Base-by-base conservation (phyloP, 1,140 invertebrate genomes). In the Drosophila persimilis region DNA sequence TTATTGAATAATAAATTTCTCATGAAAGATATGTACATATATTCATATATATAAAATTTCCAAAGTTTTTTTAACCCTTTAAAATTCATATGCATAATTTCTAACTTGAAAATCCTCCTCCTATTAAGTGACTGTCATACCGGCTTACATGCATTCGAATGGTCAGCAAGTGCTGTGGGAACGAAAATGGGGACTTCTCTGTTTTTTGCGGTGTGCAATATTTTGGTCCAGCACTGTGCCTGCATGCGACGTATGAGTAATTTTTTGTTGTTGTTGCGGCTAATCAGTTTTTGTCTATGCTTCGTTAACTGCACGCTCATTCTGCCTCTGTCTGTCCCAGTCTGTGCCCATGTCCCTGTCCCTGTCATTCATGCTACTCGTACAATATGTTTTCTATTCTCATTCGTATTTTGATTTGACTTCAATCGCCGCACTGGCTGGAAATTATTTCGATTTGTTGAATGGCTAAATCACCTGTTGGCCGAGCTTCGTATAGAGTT, bases 271-370 rank as follows among this genome's bases (percentile, higher is more conserved):
- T 51, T 41, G 41, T 67, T 31, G 39, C 35, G 11, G 50, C 62
- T 86, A 81, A 83, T 84, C 80, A 83, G 69, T 77, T 67, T 79
- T 66, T 61, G 41, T 81, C 72, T 80, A 66, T 78, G 80, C 80
- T 79, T 83, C 75, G 80, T 75, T 83, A 75, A 44, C 60, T 79
- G 80, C 80, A 84, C 80, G 58, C 73, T 73, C 65, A 22, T 60
- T 67, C 64, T 63, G 15, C 59, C 61, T 55, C 17, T 45, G 45
- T 71, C 60, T 56, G 8, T 9, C 29, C 8, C 29, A 8, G 8
- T 6, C 6, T 11, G 45, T 69, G 65, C 56, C 65, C 65, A 45
- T 69, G 65, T 69, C 63, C 55, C 65, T 69, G 65, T 69, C 63
- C 56, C 63, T 69, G 65, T 69, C 50, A 20, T 5, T 57, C 31